Evolutionary conservation across 2,113 vertebrate species (phyloP).

Genomic region (Elephantulus edwardii): DNA sequence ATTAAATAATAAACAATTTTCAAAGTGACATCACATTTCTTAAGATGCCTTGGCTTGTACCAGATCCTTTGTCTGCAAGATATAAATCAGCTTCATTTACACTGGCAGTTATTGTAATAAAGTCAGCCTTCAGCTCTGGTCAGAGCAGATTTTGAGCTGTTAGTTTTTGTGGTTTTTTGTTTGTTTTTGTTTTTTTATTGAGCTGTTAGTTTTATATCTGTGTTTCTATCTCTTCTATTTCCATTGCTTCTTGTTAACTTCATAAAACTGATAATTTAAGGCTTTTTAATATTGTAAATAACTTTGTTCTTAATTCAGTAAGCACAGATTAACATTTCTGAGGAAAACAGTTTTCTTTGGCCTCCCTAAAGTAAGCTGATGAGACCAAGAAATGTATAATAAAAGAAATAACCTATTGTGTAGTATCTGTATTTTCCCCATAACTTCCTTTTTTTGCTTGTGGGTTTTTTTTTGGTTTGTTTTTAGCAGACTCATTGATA

Average conservation of each 20-base stretch:
- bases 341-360: neutral
- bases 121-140: neutral
- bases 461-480: neutral
- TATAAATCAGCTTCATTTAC: neutral
- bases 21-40: neutral
- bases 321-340: neutral
- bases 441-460: neutral
- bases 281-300: neutral
- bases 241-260: neutral
- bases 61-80: neutral
- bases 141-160: neutral
- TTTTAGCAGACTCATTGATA: neutral
- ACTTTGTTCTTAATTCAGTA: constrained; percentile 1
- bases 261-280: neutral
- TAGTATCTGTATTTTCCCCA: neutral
- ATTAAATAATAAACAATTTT: neutral
- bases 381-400: neutral
- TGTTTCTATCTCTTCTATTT: too few relatives aligned
- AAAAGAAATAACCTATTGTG: neutral
- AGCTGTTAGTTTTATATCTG: neutral
- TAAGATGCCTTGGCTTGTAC: constrained; percentile 1
- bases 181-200: neutral
- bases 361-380: neutral
- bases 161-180: neutral
- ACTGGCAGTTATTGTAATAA: neutral